Evolutionary conservation across 2,888 invertebrate genomes (phyloP), one percentile per base, ranked within the genome.

Genomic region (Eilema depressum): DNA sequence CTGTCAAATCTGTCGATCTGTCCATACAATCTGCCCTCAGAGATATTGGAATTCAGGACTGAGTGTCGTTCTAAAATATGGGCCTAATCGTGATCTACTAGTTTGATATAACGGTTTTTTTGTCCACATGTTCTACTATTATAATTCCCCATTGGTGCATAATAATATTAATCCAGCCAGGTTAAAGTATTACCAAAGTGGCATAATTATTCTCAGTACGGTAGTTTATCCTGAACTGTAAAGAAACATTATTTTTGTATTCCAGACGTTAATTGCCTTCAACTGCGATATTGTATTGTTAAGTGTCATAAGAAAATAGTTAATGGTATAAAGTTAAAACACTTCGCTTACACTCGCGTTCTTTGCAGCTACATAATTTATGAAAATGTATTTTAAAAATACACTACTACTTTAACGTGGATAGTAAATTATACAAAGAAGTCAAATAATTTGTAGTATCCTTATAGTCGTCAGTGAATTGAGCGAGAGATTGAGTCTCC

Each of bases 181-280:
- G 7, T 47, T 47, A 47, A 47, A 47, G 20, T 47, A 47, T 47
- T 14, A 20, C 47, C 3, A 20, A 37, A 47, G 8, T 23, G 10
- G 25, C 25, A 25, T 17, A 63, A 17, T 41, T 17, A 26, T 41
- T 63, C 37, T 8, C 17, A 63, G 37, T 25, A 25, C 63, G 37
- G 23, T 37, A 30, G 37, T 37, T 63, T 37, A 37, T 25, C 37
- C 23, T 63, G 62, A 25, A 25, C 37, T 25, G 63, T n/a, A 37
- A 37, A 41, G 17, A 63, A 41, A 25, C 63, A 63, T 63, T 63
- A 63, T 63, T 63, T 20, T 63, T 63, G 37, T 63, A n/a, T 37
- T 63, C 37, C 20, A 37, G 63, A 63, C 63, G 20, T 63, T 63
- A 60, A 67, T 41, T 37, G 23, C 56, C 30, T 33, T 65, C 28